Percentiles rank a stretch among this genome's conserved stretches.
These are phyloP conservation scores for Celastrina argiolus DNA, from an alignment of 2,888 invertebrate genomes.

Conservation along the genomic window DNA sequence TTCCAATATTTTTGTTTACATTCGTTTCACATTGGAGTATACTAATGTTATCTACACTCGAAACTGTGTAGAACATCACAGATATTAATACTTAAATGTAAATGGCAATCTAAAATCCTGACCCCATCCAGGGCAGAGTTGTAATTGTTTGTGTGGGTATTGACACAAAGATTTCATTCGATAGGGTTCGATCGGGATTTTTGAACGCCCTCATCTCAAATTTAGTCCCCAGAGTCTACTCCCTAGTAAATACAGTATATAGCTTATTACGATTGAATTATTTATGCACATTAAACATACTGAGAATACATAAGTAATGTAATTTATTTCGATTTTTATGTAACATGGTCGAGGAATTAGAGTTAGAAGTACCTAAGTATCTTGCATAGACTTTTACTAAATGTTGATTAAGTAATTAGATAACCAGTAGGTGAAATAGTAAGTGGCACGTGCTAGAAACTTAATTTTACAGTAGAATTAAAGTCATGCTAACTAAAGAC, in stretches of 20 bases:
- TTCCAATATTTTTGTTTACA: too few relatives aligned
- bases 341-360: background rate
- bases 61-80: background rate
- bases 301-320: slow-evolving; percentile 38
- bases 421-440: background rate
- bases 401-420: too few relatives aligned
- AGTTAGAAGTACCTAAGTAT: background rate
- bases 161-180: slow-evolving; percentile 37
- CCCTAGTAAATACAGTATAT: slow-evolving; percentile 52
- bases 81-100: background rate
- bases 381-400: too few relatives aligned
- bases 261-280: slow-evolving; percentile 57
- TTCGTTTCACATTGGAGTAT: too few relatives aligned
- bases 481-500: too few relatives aligned
- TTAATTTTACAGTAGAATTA: too few relatives aligned
- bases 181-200: slow-evolving; percentile 53
- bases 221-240: slow-evolving; percentile 57
- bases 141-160: slow-evolving; percentile 24
- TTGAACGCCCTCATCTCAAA: slow-evolving; percentile 62
- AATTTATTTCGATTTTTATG: slow-evolving; percentile 26
- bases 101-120: background rate
- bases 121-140: background rate
- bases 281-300: slow-evolving; percentile 56
- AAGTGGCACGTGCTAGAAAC: too few relatives aligned
- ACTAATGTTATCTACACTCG: background rate